Conservation (phyloP, 2,797 vertebrate genomes). For the Nyctibius grandis region DNA sequence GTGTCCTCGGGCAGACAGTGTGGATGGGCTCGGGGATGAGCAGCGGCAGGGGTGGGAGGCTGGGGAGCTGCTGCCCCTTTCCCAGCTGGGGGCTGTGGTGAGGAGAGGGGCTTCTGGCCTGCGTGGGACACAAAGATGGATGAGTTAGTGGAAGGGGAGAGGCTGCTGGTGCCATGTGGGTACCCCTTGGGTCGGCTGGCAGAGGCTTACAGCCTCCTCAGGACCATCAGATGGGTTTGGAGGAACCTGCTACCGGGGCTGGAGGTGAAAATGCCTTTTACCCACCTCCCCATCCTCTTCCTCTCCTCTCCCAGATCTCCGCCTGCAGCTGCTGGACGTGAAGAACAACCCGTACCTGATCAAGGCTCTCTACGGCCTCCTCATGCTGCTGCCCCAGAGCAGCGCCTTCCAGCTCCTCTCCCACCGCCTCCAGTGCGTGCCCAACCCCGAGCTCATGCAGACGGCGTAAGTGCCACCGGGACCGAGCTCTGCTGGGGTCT, state of each 20-base stretch:
- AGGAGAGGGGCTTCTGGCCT: neutral
- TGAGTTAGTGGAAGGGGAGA: neutral
- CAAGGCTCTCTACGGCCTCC: conserved; percentile 93
- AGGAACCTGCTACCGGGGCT: neutral
- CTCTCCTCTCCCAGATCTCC: conserved; percentile 77
- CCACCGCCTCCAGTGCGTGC: conserved; percentile 90
- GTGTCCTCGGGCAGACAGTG: neutral
- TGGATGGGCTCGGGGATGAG: accelerated
- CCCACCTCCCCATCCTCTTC: neutral
- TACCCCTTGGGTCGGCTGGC: neutral
- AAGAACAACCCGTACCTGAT: conserved; percentile 97
- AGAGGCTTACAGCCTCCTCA: neutral
- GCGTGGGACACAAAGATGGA: neutral
- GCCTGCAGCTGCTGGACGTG: conserved; percentile 93
- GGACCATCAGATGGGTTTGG: neutral
- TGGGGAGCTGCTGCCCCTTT: neutral
- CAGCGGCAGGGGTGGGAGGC: neutral
- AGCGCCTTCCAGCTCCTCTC: conserved; percentile 98
- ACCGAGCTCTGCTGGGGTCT: neutral
- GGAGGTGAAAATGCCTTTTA: neutral
- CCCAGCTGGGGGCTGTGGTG: neutral
- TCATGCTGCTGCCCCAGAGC: conserved; percentile 98
- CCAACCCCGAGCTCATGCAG: conserved; percentile 96
- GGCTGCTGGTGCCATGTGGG: neutral
- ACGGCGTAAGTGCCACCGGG: conserved; percentile 73